Conservation (phyloP, 2,888 invertebrate genomes). For the Ochropacha duplaris region DNA sequence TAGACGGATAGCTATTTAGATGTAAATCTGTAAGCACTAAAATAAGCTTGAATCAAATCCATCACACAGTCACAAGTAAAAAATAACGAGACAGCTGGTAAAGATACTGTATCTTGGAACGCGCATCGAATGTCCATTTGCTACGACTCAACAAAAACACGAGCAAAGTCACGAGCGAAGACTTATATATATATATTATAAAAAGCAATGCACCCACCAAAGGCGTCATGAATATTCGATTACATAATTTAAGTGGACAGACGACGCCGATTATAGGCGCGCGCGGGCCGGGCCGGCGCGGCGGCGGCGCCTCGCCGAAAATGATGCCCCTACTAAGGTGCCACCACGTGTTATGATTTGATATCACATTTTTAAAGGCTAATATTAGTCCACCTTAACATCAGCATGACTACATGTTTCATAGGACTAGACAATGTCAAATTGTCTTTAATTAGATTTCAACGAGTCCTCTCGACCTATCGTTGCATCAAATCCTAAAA, state of each 20-base stretch:
- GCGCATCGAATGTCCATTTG: background rate
- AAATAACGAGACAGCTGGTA: background rate
- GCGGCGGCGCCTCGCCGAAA: conserved; percentile 59
- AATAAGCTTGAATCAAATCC: background rate
- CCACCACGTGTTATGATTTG: background rate
- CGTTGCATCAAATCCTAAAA: background rate
- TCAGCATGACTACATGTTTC: no score
- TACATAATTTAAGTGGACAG: conserved; percentile 66
- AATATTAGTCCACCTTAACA: background rate
- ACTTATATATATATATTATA: conserved; percentile 37
- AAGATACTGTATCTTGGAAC: background rate
- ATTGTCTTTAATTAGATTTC: conserved; percentile 1
- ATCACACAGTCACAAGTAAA: conserved; percentile 3
- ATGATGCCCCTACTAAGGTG: conserved; percentile 35
- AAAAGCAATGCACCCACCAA: conserved; percentile 51
- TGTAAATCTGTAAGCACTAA: background rate
- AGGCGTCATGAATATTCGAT: conserved; percentile 64
- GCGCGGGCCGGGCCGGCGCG: conserved; percentile 50
- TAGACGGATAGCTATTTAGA: background rate
- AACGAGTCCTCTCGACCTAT: background rate
- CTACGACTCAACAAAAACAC: conserved; percentile 11
- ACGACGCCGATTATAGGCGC: conserved; percentile 42
- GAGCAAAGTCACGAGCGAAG: conserved; percentile 23
- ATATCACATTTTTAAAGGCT: background rate
- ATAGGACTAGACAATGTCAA: background rate